Conservation (phyloP, 1,140 invertebrate species). For the Eupristina koningsbergeri region DNA sequence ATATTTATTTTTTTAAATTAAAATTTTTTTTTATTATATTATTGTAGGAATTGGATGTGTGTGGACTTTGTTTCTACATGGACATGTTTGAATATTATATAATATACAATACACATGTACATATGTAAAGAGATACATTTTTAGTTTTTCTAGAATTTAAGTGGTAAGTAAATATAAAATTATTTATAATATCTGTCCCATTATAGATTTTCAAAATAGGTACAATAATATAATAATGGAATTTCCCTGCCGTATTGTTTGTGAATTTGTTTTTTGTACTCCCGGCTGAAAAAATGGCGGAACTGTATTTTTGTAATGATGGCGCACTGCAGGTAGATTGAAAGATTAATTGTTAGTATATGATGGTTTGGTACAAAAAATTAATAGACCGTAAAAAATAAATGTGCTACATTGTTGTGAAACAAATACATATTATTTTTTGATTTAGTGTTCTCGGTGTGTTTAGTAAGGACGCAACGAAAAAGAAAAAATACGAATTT, state of each 20-base stretch:
- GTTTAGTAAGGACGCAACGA: neutral
- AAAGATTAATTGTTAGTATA: neutral
- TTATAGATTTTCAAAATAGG: neutral
- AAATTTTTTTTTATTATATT: too few species aligned
- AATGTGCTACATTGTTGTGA: neutral
- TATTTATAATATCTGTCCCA: neutral
- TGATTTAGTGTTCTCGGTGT: neutral
- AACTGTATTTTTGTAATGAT: constrained; percentile 37
- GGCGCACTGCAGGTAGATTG: neutral
- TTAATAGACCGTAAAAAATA: neutral
- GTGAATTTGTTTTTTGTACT: constrained; percentile 18
- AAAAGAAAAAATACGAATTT: neutral
- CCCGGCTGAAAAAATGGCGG: constrained; percentile 46
- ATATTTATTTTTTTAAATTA: neutral
- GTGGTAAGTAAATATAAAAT: neutral
- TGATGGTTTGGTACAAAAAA: neutral
- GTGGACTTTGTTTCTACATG: too few species aligned
- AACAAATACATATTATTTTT: neutral
- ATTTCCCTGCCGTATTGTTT: constrained; percentile 28
- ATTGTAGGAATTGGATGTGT: too few species aligned
- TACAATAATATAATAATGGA: neutral
- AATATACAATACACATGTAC: neutral
- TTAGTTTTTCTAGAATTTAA: neutral
- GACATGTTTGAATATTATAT: neutral
- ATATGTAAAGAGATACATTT: neutral